Percentiles rank a stretch among this genome's conserved stretches.
phyloP scores from a whole-genome alignment of 2,888 invertebrate genomes.

The Andrena bicolor region DNA sequence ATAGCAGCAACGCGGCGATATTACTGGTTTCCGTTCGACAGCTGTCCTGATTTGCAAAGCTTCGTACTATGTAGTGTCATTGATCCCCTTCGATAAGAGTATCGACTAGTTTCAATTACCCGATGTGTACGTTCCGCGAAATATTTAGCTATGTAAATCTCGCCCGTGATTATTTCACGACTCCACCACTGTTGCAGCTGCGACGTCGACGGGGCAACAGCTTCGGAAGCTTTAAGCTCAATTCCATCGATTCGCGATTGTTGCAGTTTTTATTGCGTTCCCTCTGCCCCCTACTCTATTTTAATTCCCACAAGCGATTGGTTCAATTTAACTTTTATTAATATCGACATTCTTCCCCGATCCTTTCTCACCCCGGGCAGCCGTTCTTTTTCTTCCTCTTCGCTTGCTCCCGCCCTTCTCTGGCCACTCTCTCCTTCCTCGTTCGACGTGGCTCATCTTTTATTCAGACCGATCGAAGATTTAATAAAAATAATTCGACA shows the following conservation, averaged over 20 bases:
- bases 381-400: slow-evolving; percentile 52
- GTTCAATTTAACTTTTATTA: slow-evolving; percentile 82
- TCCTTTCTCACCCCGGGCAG: slow-evolving; percentile 75
- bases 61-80: neutral
- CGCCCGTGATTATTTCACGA: slow-evolving; percentile 24
- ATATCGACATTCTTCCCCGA: slow-evolving; percentile 80
- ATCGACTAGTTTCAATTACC: neutral
- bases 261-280: slow-evolving; percentile 64
- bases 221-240: slow-evolving; percentile 48
- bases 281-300: slow-evolving; percentile 59
- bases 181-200: slow-evolving; percentile 26
- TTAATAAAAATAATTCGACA: slow-evolving; percentile 79
- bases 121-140: neutral
- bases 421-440: slow-evolving; percentile 20
- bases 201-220: slow-evolving; percentile 23
- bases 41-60: neutral
- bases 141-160: slow-evolving; percentile 8
- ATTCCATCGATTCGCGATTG: slow-evolving; percentile 47
- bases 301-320: slow-evolving; percentile 80
- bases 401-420: slow-evolving; percentile 13
- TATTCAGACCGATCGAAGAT: slow-evolving; percentile 82
- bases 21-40: neutral
- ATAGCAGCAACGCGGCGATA: neutral
- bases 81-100: neutral
- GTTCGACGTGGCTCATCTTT: slow-evolving; percentile 80